These are phyloP conservation scores for Coelinius sp. DNA, from an alignment of 2,888 invertebrate genomes.

Conservation along the genomic window DNA sequence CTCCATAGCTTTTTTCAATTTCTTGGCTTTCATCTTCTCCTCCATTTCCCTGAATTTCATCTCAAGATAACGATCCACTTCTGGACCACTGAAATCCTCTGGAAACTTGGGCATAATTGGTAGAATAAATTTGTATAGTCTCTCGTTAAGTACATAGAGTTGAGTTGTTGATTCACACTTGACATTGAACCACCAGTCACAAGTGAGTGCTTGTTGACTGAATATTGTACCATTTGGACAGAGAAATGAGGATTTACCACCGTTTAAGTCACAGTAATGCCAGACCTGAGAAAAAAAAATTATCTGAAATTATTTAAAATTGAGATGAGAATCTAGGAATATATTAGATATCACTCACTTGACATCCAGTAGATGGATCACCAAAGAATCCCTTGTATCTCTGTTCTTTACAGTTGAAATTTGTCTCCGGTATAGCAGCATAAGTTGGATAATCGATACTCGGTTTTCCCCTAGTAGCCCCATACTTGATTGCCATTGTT, in stretches of 20 bases:
- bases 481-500: slow-evolving; percentile 58
- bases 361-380: slow-evolving; percentile 88
- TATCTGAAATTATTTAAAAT: background rate
- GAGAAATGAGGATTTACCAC: slow-evolving; percentile 90
- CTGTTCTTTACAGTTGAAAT: slow-evolving; percentile 86
- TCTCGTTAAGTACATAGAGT: slow-evolving; percentile 89
- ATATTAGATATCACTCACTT: slow-evolving; percentile 74
- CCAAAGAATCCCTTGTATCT: slow-evolving; percentile 93
- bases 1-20: slow-evolving; percentile 67
- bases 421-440: slow-evolving; percentile 81
- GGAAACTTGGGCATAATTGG: slow-evolving; percentile 91
- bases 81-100: slow-evolving; percentile 89
- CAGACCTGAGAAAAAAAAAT: slow-evolving; percentile 77
- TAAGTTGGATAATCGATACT: slow-evolving; percentile 87
- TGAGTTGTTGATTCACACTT: slow-evolving; percentile 87
- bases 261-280: slow-evolving; percentile 93
- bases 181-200: slow-evolving; percentile 96
- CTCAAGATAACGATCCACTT: slow-evolving; percentile 88
- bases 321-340: too few relatives aligned
- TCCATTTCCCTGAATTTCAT: slow-evolving; percentile 91
- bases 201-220: slow-evolving; percentile 89
- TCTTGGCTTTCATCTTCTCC: slow-evolving; percentile 81
- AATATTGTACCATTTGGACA: slow-evolving; percentile 94
- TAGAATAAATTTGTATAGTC: slow-evolving; percentile 89
- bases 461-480: slow-evolving; percentile 74